phyloP scores from a whole-genome alignment of 2,888 invertebrate genomes.

The Mesopsocus fuscifrons region DNA sequence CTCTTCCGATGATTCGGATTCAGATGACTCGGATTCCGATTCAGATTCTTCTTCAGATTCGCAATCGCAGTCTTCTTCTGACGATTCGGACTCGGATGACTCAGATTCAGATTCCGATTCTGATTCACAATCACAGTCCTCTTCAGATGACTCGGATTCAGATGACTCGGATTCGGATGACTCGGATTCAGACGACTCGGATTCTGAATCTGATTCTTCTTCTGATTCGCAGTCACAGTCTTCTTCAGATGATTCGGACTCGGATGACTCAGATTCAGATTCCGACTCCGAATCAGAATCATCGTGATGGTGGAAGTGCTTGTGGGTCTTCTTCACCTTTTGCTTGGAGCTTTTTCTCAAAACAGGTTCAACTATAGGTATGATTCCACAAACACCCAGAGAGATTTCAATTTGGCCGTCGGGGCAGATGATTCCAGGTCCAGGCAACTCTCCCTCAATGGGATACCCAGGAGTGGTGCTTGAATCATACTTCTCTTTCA shows the following conservation, averaged over 20 bases:
- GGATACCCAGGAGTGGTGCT: neutral
- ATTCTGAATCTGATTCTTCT: neutral
- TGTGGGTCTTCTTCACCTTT: neutral
- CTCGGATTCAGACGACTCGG: neutral
- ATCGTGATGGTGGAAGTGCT: neutral
- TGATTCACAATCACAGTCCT: neutral
- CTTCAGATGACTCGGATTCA: conserved; percentile 5
- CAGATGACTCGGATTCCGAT: conserved; percentile 5
- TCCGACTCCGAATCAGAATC: neutral
- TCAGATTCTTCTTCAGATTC: neutral
- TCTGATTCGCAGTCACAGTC: neutral
- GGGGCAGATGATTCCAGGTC: neutral
- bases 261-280: neutral
- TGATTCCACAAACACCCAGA: neutral
- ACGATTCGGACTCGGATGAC: neutral
- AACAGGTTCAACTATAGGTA: neutral
- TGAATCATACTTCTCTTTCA: neutral
- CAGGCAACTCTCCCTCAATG: neutral
- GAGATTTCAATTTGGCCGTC: neutral
- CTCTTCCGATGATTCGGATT: neutral
- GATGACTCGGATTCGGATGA: neutral
- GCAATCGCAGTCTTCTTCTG: neutral
- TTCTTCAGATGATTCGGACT: neutral
- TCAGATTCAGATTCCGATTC: conserved; percentile 2
- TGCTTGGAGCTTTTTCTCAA: neutral